phyloP scores from a whole-genome alignment of 2,113 vertebrate species.

The Isurus oxyrinchus region DNA sequence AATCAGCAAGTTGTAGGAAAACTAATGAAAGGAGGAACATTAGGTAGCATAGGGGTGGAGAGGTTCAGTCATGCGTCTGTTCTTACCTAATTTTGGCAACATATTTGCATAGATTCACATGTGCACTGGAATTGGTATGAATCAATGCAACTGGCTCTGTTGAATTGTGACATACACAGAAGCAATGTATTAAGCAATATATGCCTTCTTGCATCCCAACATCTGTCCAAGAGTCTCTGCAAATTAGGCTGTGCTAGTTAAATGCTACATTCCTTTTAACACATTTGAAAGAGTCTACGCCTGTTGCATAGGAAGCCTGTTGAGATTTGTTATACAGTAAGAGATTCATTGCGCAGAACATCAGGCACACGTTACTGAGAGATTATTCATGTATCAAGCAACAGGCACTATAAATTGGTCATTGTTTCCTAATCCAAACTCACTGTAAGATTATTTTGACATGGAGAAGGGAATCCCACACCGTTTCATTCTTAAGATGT shows the following conservation, averaged over 20 bases:
- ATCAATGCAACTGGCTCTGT: background rate
- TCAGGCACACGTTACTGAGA: background rate
- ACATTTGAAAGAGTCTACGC: too few relatives aligned
- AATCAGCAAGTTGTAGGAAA: background rate
- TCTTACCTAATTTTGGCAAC: background rate
- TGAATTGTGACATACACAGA: background rate
- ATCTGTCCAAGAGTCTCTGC: background rate
- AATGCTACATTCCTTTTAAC: background rate
- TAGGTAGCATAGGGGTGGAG: background rate
- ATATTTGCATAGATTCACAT: background rate
- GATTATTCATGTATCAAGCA: too few relatives aligned
- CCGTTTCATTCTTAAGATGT: too few relatives aligned
- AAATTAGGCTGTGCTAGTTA: background rate
- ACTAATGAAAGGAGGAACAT: background rate
- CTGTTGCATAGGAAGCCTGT: background rate
- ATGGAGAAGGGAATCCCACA: too few relatives aligned
- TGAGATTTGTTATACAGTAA: background rate
- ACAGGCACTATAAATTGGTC: too few relatives aligned
- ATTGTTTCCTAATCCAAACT: too few relatives aligned
- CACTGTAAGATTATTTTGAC: too few relatives aligned
- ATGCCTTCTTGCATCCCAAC: background rate
- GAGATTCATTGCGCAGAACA: background rate
- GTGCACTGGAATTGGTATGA: background rate
- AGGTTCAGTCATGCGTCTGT: background rate
- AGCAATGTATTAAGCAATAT: background rate